Base-by-base conservation (phyloP, 1,140 invertebrate species). In the Pseudomyrmex pallidus region DNA sequence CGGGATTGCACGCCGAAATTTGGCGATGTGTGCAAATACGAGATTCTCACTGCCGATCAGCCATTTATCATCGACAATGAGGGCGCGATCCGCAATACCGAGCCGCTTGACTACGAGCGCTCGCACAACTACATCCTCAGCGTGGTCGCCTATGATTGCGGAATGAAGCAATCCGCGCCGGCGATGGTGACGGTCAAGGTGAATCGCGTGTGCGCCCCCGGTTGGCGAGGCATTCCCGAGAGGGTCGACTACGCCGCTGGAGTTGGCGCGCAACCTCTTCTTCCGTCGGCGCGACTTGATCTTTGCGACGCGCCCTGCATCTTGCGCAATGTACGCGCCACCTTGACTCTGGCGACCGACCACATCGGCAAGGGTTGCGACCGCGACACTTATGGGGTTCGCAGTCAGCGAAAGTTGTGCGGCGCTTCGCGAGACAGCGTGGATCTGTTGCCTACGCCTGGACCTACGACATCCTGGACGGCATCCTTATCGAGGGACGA, bases 111-210 rank as follows among this genome's bases (percentile, higher is more conserved):
- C 77, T 99, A 98, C 94, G 97, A 98, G 91, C 95, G 97, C 54
- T 98, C 97, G 1, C 98, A 98, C 94, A 99, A 99, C 94, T 98
- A 99, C 93, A 99, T 99, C 85, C 95, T 99, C n/a, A 97, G 97
- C 13, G 98, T 99, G 50, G 98, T 99, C n/a, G 98, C 98, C 0
- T 98, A 98, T 91, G 98, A 99, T 92, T 99, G 98, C 91, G 98
- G 98, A 15, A 98, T 98, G 97, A 98, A 98, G 91, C 96, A 97
- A 91, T 97, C 96, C 1, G 95, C 97, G 7, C 98, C 98, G 0
- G 97, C 98, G 2, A 97, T 99, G 96, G 98, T 99, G 84, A 99
- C 98, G 88, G 97, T 99, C 91, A 98, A 98, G 94, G 98, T 99
- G 9, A 95, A 95, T 89, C 92, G 95, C 50, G 95, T 95, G 0